Base-by-base conservation (phyloP, 2,888 invertebrate genomes). In the Lottia gigantea region DNA sequence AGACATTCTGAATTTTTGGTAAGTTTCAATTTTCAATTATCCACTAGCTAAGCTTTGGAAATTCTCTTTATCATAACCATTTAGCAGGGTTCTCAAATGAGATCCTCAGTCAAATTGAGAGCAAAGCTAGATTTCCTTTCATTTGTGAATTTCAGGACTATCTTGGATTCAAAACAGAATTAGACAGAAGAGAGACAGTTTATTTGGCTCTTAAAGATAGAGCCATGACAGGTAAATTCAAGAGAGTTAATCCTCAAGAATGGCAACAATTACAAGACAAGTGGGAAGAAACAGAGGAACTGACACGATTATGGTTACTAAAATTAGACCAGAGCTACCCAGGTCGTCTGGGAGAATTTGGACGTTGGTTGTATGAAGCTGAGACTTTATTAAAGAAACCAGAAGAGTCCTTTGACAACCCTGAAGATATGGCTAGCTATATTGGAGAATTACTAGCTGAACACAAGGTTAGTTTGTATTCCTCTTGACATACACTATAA, bases 321-420 rank as follows among this genome's bases (percentile, higher is more conserved):
- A 91, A 94, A 67, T 90, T 97, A 79, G 97, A 98, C 88, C 92
- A 94, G 0, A 91, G 92, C 75, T 90, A 97, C 68, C 95, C 96
- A 12, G 95, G 95, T 61, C 94, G 95, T 82, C 93, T 97, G 80
- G 94, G 94, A 72, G 91, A 92, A 76, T 92, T 96, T 19, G 97
- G 95, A 67, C 94, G 95, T 87, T 97, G 97, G 96, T 89, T 98
- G 67, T 94, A 94, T 74, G 92, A 93, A 80, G 97, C 96, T 23
- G 88, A 88, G 77, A 82, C 83, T 67, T 66, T 85, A 62, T 75
- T 88, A 47, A 80, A 80, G 47, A 78, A 79, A 31, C 79, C 83
- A 63, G 79, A 78, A 67, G 80, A 80, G 31, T 94, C 95, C 8
- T 91, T 92, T 62, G 84, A 83, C 40, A 92, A 91, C 68, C 79